Evolutionary conservation across 1,140 invertebrate species (phyloP).

Genomic region (Diorhabda sublineata): DNA sequence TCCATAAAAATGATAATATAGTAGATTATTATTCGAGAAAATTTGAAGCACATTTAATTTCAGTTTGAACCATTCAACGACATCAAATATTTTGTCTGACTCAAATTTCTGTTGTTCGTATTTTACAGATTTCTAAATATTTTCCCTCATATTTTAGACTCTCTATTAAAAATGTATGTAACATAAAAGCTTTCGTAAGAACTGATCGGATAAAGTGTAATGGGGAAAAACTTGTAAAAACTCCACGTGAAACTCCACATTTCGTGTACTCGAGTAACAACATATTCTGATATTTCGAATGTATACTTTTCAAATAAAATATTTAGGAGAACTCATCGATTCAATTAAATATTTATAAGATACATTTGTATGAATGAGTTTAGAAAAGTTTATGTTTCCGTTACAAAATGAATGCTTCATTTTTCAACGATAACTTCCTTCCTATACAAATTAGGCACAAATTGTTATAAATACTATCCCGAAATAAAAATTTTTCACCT

Average conservation of each 20-base stretch:
- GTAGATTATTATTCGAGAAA: too few relatives aligned
- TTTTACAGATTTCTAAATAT: slow-evolving; percentile 8
- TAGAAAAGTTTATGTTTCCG: neutral
- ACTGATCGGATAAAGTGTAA: slow-evolving; percentile 2
- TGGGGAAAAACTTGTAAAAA: slow-evolving; percentile 2
- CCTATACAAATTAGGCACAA: too few relatives aligned
- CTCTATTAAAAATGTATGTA: slow-evolving; percentile 1
- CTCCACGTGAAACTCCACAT: neutral
- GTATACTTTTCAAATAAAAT: neutral
- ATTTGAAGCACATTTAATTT: too few relatives aligned
- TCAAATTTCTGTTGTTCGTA: neutral
- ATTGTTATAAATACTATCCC: too few relatives aligned
- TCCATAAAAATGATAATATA: too few relatives aligned
- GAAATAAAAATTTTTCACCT: too few relatives aligned
- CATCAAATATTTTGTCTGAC: neutral
- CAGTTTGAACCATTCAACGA: too few relatives aligned
- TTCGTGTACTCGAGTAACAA: neutral
- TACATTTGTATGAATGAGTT: neutral
- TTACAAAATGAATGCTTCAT: too few relatives aligned
- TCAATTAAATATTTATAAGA: neutral
- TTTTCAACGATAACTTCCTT: too few relatives aligned
- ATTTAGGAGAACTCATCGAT: neutral
- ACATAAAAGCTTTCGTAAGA: slow-evolving; percentile 1
- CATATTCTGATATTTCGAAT: neutral
- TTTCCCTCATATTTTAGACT: slow-evolving; percentile 1